These are phyloP conservation scores for Baccha elongata DNA, from an alignment of 2,888 invertebrate genomes.

Conservation along the genomic window DNA sequence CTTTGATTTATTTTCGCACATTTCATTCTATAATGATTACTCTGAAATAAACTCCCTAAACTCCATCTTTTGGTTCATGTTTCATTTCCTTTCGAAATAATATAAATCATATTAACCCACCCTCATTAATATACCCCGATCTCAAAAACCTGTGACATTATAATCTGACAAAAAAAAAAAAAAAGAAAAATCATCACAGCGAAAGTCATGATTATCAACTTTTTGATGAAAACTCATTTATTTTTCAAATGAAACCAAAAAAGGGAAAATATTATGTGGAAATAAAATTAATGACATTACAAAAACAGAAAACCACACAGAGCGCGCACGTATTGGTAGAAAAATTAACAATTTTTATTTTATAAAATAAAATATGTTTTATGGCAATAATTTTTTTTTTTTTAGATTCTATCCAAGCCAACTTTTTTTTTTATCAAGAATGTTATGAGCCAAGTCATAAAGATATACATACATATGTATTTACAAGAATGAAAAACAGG, in stretches of 20 bases:
- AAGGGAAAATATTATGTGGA: neutral
- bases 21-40: neutral
- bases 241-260: constrained; percentile 3
- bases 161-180: neutral
- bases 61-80: neutral
- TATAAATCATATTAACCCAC: neutral
- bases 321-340: neutral
- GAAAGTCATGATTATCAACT: neutral
- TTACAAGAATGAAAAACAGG: neutral
- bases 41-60: neutral
- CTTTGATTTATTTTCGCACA: no score
- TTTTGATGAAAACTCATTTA: constrained; percentile 13
- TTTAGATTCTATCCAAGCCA: neutral
- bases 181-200: neutral
- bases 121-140: neutral
- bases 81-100: neutral
- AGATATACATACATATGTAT: neutral
- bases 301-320: neutral
- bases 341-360: neutral
- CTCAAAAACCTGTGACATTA: neutral
- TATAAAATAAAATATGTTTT: constrained; percentile 1
- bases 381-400: constrained; percentile 4
- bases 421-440: constrained; percentile 7
- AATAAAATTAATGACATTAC: constrained; percentile 10
- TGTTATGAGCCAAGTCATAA: neutral